A percentile compares a stretch with the other conserved stretches of the same genome.
phyloP scores from a whole-genome alignment of 2,888 invertebrate genomes.

The Piscicola geometra region DNA sequence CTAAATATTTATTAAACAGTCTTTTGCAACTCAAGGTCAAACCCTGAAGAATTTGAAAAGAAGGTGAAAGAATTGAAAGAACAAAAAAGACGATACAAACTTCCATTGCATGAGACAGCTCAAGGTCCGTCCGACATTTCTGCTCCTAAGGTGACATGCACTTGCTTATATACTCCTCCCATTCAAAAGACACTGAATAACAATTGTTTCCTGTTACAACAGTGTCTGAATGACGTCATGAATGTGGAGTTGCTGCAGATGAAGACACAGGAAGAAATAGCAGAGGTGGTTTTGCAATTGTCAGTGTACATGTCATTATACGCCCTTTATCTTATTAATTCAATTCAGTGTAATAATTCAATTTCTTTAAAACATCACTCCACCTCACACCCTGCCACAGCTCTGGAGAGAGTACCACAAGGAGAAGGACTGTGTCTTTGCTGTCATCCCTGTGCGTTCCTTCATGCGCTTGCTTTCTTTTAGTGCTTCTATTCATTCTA shows the following conservation, averaged over 20 bases:
- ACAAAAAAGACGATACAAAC: conserved; percentile 38
- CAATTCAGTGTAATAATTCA: no score
- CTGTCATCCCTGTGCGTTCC: conserved; percentile 48
- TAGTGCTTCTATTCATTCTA: no score
- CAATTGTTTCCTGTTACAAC: conserved; percentile 21
- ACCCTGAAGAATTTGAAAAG: conserved; percentile 45
- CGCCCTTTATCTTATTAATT: not conserved
- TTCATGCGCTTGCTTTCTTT: no score
- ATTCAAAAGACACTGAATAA: no score
- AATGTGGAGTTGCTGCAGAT: conserved; percentile 51
- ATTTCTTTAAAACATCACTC: no score
- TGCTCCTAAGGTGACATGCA: not conserved
- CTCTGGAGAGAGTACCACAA: conserved; percentile 51
- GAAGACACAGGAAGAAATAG: conserved; percentile 49
- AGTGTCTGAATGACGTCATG: conserved; percentile 50
- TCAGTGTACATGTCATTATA: not conserved
- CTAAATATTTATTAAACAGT: no score
- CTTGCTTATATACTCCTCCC: no score
- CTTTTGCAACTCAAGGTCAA: conserved; percentile 39
- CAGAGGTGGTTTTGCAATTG: conserved; percentile 45
- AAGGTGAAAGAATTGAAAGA: conserved; percentile 44
- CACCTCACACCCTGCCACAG: conserved; percentile 40
- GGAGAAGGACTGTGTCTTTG: conserved; percentile 51
- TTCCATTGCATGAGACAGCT: conserved; percentile 6
- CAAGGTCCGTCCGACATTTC: conserved; percentile 4